Evolutionary conservation across 2,888 invertebrate species (phyloP), one percentile per base, ranked within the genome.

Genomic region (Leptarthrus brevirostris): DNA sequence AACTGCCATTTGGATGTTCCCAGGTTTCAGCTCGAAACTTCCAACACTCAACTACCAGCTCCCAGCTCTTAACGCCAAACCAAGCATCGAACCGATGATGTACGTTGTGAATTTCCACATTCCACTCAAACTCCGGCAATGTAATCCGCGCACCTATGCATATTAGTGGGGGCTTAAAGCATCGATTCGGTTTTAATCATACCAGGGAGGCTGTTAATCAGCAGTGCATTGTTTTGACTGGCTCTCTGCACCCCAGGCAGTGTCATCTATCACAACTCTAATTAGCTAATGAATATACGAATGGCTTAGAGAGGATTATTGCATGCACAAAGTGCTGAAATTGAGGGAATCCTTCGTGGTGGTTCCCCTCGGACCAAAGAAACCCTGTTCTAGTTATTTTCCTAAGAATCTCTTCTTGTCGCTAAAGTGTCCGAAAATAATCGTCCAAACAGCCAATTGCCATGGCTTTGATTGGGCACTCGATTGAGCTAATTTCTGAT

Each of bases 121-220:
- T n/a, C 14, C 64, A 22, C 64, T 44, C 40, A 34, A 6, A 40
- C 40, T 40, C 20, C 36, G 12, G 18, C 44, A 22, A 18, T 18
- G 20, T 66, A 69, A 69, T 69, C 69, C 69, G 52, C 22, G 69
- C 30, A 69, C 69, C 69, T 52, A 30, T 52, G 8, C 20, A 58
- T 36, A 58, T 58, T 58, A 58, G 64, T 22, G 14, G 22, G 36
- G 12, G 69, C 52, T 30, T 69, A 69, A 30, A 14, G 52, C 69
- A 34, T 69, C 69, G 24, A 16, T 52, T 18, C 18, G 69, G 16
- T 52, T 49, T 64, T 44, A 64, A 64, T 64, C 69, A 69, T 69
- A 12, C 52, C 69, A n/a, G 20, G 34, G 30, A 69, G 49, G 30
- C 30, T 69, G 69, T 34, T 69, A 52, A 52, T 49, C 52, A 69